phyloP scores from a whole-genome alignment of 2,797 vertebrate species.

The Rhinichthys osculus region DNA sequence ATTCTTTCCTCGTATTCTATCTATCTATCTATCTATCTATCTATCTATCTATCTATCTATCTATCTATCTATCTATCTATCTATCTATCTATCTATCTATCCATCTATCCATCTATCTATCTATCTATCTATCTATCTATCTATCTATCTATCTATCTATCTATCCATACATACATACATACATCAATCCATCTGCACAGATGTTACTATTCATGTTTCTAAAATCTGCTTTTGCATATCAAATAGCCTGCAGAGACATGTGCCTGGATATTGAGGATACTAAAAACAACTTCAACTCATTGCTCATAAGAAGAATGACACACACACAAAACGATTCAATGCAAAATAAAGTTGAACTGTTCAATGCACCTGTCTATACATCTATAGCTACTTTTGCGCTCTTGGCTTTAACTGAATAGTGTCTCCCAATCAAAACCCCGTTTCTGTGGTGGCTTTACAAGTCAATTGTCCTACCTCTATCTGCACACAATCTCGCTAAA shows the following conservation, averaged over 20 bases:
- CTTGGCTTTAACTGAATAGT: not conserved
- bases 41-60: too few relatives aligned
- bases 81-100: not conserved
- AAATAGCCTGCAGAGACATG: conserved; percentile 4
- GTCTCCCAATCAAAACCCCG: not conserved
- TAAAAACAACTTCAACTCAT: not conserved
- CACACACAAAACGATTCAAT: not conserved
- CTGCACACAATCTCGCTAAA: not conserved
- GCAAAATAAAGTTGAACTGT: not conserved
- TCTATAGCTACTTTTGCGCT: not conserved
- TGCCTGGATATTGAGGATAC: not conserved
- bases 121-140: too few relatives aligned
- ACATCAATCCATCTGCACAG: not conserved
- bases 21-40: too few relatives aligned
- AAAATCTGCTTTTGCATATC: conserved; percentile 22
- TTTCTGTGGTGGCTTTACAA: not conserved
- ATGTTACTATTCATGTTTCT: not conserved
- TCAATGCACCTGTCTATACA: conserved; percentile 30
- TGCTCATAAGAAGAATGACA: not conserved
- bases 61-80: too few relatives aligned
- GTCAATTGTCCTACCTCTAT: not conserved
- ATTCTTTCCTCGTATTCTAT: not conserved
- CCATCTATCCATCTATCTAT: too few relatives aligned
- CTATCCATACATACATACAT: not conserved
- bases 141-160: not conserved